Evolutionary conservation across 30 jellyfish, hydroid and myxozoan genomes (phyloP).

Genomic region (Haliclystus octoradiatus): DNA sequence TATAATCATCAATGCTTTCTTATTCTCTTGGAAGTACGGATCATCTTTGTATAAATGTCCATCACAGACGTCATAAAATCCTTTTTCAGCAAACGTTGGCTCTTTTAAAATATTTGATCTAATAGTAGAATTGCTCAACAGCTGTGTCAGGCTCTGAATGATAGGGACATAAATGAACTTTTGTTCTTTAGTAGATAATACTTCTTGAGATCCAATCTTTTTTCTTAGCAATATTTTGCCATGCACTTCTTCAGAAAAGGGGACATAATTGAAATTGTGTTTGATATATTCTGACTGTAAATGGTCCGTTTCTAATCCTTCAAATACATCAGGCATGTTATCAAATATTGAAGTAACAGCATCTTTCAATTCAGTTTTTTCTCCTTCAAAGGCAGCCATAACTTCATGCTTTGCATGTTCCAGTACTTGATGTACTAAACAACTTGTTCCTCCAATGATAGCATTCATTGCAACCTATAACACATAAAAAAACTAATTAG

Average conservation of each 20-base stretch:
- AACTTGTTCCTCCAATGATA: constrained; percentile 2
- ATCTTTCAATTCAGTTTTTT: too few relatives aligned
- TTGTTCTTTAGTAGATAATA: constrained; percentile 15
- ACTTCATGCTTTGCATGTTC: too few relatives aligned
- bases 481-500: too few relatives aligned
- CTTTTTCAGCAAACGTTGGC: constrained; percentile 5
- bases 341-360: too few relatives aligned
- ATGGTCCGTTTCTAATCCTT: constrained; percentile 10
- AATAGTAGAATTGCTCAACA: constrained; percentile 10
- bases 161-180: constrained; percentile 19
- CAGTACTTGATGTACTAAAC: constrained; percentile 1
- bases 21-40: not conserved
- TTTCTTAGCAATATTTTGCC: constrained; percentile 9
- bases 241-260: constrained; percentile 1
- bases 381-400: too few relatives aligned
- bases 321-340: constrained; percentile 1
- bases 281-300: constrained; percentile 10
- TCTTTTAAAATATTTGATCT: constrained; percentile 1
- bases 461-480: constrained; percentile 9
- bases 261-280: constrained; percentile 10
- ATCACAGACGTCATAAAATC: not conserved
- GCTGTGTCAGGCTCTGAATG: constrained; percentile 21
- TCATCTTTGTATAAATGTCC: not conserved
- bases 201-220: constrained; percentile 1
- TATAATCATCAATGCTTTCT: not conserved